phyloP scores from a whole-genome alignment of 2,888 invertebrate species.

The Cephus pulcher region DNA sequence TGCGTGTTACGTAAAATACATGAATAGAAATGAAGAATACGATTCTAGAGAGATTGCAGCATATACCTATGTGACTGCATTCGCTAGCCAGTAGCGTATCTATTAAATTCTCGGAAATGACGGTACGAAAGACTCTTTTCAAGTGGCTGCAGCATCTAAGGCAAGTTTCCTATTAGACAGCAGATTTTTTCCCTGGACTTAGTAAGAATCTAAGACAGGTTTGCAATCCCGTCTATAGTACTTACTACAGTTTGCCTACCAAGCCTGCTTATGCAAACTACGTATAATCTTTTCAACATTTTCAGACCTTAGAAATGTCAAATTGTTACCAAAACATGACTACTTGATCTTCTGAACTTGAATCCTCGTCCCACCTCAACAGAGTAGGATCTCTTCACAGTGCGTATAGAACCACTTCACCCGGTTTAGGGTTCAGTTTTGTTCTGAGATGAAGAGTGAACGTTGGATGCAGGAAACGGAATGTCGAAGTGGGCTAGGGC shows the following conservation, averaged over 20 bases:
- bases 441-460: neutral
- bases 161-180: constrained; percentile 42
- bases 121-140: constrained; percentile 18
- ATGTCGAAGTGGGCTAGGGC: constrained; percentile 36
- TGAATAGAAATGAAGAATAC: neutral
- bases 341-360: neutral
- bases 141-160: constrained; percentile 24
- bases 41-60: neutral
- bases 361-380: neutral
- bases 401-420: no score
- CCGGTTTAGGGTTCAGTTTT: neutral
- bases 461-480: neutral
- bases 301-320: neutral
- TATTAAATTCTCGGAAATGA: constrained; percentile 25
- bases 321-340: neutral
- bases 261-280: constrained; percentile 33
- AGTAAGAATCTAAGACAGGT: constrained; percentile 51
- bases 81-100: neutral
- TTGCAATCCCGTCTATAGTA: constrained; percentile 39
- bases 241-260: constrained; percentile 20
- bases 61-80: neutral
- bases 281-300: constrained; percentile 26
- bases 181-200: constrained; percentile 36
- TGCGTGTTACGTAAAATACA: neutral
- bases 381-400: neutral